phyloP scores from a whole-genome alignment of 1,140 invertebrate genomes.

The Drosophila nebulosa region DNA sequence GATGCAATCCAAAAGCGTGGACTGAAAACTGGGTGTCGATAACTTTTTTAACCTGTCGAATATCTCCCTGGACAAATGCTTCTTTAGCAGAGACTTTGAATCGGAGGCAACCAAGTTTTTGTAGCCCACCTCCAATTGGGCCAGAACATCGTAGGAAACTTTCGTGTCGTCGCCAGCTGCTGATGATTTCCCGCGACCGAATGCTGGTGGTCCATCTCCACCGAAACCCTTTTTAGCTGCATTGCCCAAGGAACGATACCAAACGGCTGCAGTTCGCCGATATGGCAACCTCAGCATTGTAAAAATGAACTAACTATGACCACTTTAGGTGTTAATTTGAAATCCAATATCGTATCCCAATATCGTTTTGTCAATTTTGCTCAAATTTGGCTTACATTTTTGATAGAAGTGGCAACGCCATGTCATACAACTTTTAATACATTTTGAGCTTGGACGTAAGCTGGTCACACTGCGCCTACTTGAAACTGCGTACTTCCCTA shows the following conservation, averaged over 20 bases:
- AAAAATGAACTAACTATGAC: no score
- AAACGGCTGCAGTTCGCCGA: neutral
- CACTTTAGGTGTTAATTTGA: neutral
- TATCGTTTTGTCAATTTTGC: neutral
- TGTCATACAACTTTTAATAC: neutral
- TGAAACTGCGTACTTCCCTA: neutral
- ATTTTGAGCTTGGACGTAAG: neutral
- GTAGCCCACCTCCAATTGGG: slow-evolving; percentile 93
- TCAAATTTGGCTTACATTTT: neutral
- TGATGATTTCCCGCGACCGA: neutral
- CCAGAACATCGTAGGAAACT: slow-evolving; percentile 85
- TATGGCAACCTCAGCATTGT: neutral
- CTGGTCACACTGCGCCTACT: neutral
- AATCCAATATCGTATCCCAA: no score
- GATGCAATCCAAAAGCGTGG: slow-evolving; percentile 93
- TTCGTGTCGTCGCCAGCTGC: neutral
- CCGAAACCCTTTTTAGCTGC: neutral
- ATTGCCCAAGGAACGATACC: neutral
- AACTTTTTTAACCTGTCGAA: slow-evolving; percentile 93
- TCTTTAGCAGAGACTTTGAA: slow-evolving; percentile 96
- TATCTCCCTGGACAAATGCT: slow-evolving; percentile 92
- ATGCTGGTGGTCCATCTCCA: no score
- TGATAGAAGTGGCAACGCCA: neutral
- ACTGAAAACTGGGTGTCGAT: slow-evolving; percentile 91
- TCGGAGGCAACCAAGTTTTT: slow-evolving; percentile 91